Conservation (phyloP, 1,140 invertebrate species). For the Coboldia fuscipes region DNA sequence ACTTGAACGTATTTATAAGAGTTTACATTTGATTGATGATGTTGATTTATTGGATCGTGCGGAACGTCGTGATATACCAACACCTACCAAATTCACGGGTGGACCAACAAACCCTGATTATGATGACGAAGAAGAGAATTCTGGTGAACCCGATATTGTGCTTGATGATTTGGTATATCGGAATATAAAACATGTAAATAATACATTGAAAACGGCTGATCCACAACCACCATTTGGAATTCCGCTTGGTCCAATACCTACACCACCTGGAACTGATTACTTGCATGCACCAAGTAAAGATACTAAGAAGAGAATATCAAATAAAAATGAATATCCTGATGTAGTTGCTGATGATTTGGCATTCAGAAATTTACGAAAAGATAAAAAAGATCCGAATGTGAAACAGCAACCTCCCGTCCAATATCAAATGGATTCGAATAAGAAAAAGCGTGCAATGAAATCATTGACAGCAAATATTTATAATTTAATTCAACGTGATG, state of each 20-base stretch:
- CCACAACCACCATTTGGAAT: slow-evolving; percentile 79
- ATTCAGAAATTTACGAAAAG: slow-evolving; percentile 61
- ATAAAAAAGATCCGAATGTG: slow-evolving; percentile 16
- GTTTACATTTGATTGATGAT: slow-evolving; percentile 56
- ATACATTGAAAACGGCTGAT: slow-evolving; percentile 42
- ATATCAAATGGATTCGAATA: slow-evolving; percentile 12
- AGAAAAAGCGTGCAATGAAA: slow-evolving; percentile 52
- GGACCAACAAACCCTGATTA: slow-evolving; percentile 19
- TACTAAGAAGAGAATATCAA: not conserved
- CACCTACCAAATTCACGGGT: slow-evolving; percentile 17
- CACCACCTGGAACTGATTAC: slow-evolving; percentile 58
- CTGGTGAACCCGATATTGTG: slow-evolving; percentile 55
- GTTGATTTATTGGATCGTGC: slow-evolving; percentile 56
- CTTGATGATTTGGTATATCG: slow-evolving; percentile 66
- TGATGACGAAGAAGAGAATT: slow-evolving; percentile 22
- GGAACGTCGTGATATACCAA: slow-evolving; percentile 42
- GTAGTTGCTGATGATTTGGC: slow-evolving; percentile 71
- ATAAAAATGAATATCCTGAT: slow-evolving; percentile 46
- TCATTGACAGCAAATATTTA: slow-evolving; percentile 64
- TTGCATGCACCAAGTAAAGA: slow-evolving; percentile 40
- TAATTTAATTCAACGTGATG: slow-evolving; percentile 36
- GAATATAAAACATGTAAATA: slow-evolving; percentile 53
- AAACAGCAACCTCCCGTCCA: slow-evolving; percentile 11
- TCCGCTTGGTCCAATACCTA: slow-evolving; percentile 54
- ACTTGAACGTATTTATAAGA: slow-evolving; percentile 75